Evolutionary conservation across 2,888 invertebrate genomes (phyloP), one percentile per base, ranked within the genome.

Genomic region (Napeogenes inachia): DNA sequence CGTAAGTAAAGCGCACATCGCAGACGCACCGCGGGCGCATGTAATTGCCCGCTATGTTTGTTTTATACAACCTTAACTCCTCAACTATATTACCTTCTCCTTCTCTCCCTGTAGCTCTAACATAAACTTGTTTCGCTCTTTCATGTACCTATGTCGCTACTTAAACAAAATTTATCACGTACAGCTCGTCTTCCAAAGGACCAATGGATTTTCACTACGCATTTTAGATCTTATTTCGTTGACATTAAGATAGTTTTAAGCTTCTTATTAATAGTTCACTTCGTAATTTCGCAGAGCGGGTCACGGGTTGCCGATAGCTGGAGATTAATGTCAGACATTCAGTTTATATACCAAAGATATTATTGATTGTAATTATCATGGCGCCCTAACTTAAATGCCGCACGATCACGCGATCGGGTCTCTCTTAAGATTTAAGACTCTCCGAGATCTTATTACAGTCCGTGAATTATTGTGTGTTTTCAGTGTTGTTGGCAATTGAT

Each of bases 301-400:
- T 67, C 63, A 59, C 60, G 64, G 56, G 64, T 68, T 66, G 67
- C 70, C 68, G 64, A 70, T 71, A 68, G 68, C 63, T 61, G 64
- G 75, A 75, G 78, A 82, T 83, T 81, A 79, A 82, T 82, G 79
- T 80, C 77, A 72, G 76, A 73, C 75, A 78, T 80, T 78, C 77
- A 68, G 74, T 81, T 78, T 78, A 80, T 81, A 74, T 72, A 73
- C 70, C 61, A 62, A 53, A 60, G 63, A 67, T 69, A 80, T 86
- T 87, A 87, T 88, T 88, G 86, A 88, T 87, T 84, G 84, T 85
- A 87, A 86, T 87, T 84, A 87, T 83, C 79, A 84, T 84, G 82
- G 82, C 80, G 80, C 79, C 76, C 78, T 81, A 75, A 79, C 82
- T 78, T 77, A 81, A 83, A 81, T 75, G 81, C 79, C 70, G 76